Evolutionary conservation across 2,797 vertebrate genomes (phyloP), one percentile per base, ranked within the genome.

Genomic region (Scomberomorus guttatus): DNA sequence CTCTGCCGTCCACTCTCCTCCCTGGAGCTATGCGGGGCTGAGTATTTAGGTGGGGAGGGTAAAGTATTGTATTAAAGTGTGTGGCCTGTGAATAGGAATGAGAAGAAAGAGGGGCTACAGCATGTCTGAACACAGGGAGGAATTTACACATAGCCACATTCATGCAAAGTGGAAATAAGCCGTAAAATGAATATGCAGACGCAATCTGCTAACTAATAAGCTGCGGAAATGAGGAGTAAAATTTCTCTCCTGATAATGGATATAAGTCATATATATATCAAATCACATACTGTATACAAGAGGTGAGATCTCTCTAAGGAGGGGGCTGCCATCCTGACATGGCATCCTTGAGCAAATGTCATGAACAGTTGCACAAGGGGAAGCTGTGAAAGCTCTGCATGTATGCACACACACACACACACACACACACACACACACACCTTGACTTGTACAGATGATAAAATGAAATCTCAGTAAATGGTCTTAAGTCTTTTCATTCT

Each of bases 321-420:
- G 22, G 9, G 25, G 60, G 74, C 46, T 70, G 51, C 4, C 54
- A 51, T 61, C 50, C 52, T n/a, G 46, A 65, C 59, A 56, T 37
- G 64, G 56, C 70, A 64, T 68, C 64, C 3, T 13, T 44, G 2
- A 82, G 32, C 67, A 79, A 69, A 86, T 85, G 72, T 68, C 81
- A 75, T 6, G 32, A 75, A 71, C 59, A 71, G 48, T 71, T 77
- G 54, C 55, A 29, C 17, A 55, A 11, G 12, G 12, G 42, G 20
- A 69, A 32, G 32, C 34, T 17, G 22, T 42, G 56, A 73, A 77
- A n/a, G 27, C 34, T 71, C 24, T 17, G 25, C 24, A 50, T 56
- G 59, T 11, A 69, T 46, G 11, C 48, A 42, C 62, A 67, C 34
- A 42, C 32, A 34, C n/a, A n/a, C 13, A 44, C 6, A 27, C 52